phyloP scores from a whole-genome alignment of 2,113 vertebrate species.

The Corydoras maculifer region DNA sequence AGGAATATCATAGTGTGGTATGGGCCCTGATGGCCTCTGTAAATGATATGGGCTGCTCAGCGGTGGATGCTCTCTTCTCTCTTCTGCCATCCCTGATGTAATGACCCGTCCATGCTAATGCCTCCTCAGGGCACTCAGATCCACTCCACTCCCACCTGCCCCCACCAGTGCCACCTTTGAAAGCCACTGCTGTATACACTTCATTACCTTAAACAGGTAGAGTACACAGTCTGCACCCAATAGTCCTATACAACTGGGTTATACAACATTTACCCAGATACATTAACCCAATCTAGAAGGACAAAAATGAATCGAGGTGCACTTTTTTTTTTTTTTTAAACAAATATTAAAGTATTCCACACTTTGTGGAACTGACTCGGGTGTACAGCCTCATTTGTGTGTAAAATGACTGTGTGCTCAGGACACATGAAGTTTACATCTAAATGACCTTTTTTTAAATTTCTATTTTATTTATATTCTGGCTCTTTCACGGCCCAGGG shows the following conservation, averaged over 20 bases:
- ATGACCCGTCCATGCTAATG: conserved; percentile 49
- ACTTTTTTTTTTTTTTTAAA: background rate
- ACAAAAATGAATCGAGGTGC: conserved; percentile 12
- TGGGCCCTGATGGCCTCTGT: conserved; percentile 45
- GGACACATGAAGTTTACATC: too few relatives aligned
- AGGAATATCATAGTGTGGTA: conserved; percentile 45
- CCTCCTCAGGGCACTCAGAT: conserved; percentile 45
- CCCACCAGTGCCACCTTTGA: conserved; percentile 19
- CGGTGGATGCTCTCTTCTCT: conserved; percentile 45
- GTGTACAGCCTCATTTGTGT: background rate
- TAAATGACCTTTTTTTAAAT: too few relatives aligned
- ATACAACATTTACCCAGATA: conserved; percentile 21
- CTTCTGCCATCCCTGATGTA: conserved; percentile 47
- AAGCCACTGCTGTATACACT: conserved; percentile 28
- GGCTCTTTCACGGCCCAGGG: too few relatives aligned
- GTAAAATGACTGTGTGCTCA: background rate
- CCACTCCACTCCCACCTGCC: conserved; percentile 39
- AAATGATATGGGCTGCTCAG: conserved; percentile 49
- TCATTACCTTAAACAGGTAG: conserved; percentile 40
- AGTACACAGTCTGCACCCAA: conserved; percentile 13
- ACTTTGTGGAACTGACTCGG: background rate
- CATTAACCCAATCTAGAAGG: conserved; percentile 7
- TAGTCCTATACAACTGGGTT: conserved; percentile 7
- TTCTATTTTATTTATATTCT: too few relatives aligned
- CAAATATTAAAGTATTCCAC: background rate